Base-by-base conservation (phyloP, 35 echinoderm and acorn worm species). In the Heliocidaris erythrogramma region DNA sequence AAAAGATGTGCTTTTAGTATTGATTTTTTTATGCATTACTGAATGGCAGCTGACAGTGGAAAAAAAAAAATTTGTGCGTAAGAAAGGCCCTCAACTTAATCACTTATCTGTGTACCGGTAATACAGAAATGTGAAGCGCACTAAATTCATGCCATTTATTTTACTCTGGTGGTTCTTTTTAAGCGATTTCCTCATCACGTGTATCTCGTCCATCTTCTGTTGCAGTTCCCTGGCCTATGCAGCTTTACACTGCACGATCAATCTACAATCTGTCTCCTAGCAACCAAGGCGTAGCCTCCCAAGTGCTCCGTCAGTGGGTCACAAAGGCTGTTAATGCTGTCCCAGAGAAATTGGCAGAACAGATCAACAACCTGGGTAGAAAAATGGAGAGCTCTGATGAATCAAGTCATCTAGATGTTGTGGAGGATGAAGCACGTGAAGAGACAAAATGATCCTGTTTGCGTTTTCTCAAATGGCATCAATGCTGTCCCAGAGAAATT, bases 171-270 rank as follows among this genome's bases (percentile, higher is more conserved):
- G 24, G 53, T 93, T 93, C 24, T 92, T 14, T 92, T 32, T 29
- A 47, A 9, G 18, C 49, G 1, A 42, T 42, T 42, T 0, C 35
- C 35, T 42, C 35, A 42, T 42, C 35, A 42, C 35, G 3, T 42
- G 35, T 42, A 42, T 78, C 21, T 78, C 27, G 17, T 89, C 32
- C 47, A 35, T n/a, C 9, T 89, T 59, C 27, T 90, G 10, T 30
- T 56, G 27, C 31, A 95, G 94, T 95, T 60, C 94, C 94, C 5
- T 90, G 30, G 94, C 48, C 85, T 0, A 88, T 95, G 49, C 94
- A 95, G 53, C 21, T 95, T 30, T 95, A 31, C 86, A 95, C 94
- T 2, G 94, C 94, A 31, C 85, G 50, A 42, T 86, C 94, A 6
- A 88, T 95, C 31, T 88, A 48, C 11, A 52, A 88, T 27, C 53